Evolutionary conservation across 2,113 vertebrate species (phyloP).

Genomic region (Ornithorhynchus anatinus): DNA sequence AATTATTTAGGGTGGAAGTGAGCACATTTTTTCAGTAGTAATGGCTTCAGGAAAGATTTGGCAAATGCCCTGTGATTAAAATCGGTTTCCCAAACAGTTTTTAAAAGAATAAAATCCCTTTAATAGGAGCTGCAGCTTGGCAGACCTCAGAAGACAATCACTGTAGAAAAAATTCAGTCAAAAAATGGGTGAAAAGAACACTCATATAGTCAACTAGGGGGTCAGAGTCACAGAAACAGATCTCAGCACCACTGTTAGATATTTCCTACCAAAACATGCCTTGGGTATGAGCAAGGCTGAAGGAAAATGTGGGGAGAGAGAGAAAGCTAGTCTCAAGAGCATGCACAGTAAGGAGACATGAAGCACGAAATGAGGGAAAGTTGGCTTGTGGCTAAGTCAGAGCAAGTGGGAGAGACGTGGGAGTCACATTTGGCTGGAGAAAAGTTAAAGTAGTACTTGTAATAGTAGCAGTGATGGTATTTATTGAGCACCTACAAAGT

Average conservation of each 20-base stretch:
- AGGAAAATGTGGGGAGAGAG: background rate
- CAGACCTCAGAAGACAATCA: background rate
- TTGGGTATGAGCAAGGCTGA: background rate
- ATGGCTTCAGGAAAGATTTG: constrained; percentile 10
- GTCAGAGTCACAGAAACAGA: background rate
- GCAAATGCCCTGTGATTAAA: background rate
- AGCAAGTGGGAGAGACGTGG: background rate
- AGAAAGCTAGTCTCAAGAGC: background rate
- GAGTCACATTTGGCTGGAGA: too few species aligned
- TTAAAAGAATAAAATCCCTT: constrained; percentile 3
- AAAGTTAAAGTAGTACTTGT: too few species aligned
- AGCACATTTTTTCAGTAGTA: background rate
- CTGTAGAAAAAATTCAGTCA: constrained; percentile 1
- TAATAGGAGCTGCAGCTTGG: constrained; percentile 1
- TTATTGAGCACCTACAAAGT: too few species aligned
- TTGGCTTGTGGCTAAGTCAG: background rate
- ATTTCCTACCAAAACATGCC: background rate
- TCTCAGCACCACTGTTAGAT: background rate
- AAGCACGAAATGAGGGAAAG: background rate
- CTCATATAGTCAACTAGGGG: background rate
- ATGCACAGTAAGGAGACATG: background rate
- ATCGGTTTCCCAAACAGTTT: background rate
- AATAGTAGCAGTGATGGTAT: too few species aligned
- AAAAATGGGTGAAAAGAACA: background rate
- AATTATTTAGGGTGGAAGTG: constrained; percentile 1